Percentiles rank a stretch among this genome's conserved stretches.
Evolutionary conservation across 2,797 vertebrate species (phyloP).

Genomic region (Catamblyrhynchus diadema): DNA sequence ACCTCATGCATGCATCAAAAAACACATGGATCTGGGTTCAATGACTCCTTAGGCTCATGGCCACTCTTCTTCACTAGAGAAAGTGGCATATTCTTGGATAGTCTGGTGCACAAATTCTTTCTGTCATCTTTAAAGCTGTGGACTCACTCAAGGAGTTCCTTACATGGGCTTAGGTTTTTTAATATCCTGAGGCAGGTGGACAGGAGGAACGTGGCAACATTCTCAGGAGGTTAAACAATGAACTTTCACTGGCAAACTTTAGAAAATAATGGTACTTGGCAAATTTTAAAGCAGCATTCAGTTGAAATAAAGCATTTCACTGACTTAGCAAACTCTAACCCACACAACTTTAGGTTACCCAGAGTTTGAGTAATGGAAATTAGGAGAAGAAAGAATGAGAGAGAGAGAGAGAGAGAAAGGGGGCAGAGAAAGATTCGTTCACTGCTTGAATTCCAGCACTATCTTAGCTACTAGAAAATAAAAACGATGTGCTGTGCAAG

Average conservation of each 20-base stretch:
- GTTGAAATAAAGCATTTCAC: neutral
- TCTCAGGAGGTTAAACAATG: neutral
- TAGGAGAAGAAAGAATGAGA: neutral
- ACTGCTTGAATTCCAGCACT: neutral
- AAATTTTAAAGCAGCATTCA: neutral
- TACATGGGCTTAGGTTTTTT: neutral
- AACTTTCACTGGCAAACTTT: neutral
- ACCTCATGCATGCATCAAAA: neutral
- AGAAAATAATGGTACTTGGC: neutral
- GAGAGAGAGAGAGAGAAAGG: neutral
- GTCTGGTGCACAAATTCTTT: neutral
- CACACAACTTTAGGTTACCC: neutral
- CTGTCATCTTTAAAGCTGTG: neutral
- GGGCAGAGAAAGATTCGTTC: neutral
- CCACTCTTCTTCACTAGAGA: neutral
- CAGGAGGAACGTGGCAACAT: accelerated
- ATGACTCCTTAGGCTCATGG: neutral
- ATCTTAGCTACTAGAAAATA: neutral
- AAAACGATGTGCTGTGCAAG: accelerated
- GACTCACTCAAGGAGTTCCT: neutral
- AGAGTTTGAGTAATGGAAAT: neutral
- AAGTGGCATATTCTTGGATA: neutral
- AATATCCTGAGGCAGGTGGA: neutral
- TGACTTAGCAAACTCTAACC: neutral
- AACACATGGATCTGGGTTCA: neutral